Evolutionary conservation across 1,140 invertebrate species (phyloP).

Genomic region (Cotesia vestalis): DNA sequence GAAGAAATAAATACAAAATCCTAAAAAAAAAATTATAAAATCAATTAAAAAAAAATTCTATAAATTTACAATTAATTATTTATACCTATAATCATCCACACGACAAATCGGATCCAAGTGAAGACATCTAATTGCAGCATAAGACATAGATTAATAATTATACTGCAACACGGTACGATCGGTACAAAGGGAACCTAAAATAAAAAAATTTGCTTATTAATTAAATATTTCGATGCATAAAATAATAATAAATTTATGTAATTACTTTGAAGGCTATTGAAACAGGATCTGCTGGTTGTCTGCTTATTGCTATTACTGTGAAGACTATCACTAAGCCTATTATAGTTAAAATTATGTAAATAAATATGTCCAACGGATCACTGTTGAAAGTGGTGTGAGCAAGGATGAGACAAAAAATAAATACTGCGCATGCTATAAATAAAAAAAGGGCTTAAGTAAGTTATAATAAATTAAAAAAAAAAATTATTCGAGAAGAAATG

Average conservation of each 20-base stretch:
- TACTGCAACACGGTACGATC: conserved; percentile 81
- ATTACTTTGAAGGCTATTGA: conserved; percentile 13
- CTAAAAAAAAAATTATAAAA: conserved; percentile 46
- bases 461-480: conserved; percentile 46
- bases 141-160: conserved; percentile 86
- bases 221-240: background rate
- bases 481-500: conserved; percentile 1
- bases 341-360: background rate
- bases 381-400: conserved; percentile 3
- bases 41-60: background rate
- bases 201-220: background rate
- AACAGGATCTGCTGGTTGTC: conserved; percentile 21
- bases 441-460: conserved; percentile 32
- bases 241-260: conserved; percentile 10
- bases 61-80: conserved; percentile 8
- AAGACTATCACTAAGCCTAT: background rate
- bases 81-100: conserved; percentile 80
- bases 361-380: background rate
- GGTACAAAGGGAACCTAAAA: conserved; percentile 85
- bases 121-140: conserved; percentile 84
- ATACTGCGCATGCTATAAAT: conserved; percentile 53
- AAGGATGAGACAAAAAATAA: conserved; percentile 45
- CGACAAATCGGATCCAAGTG: conserved; percentile 85
- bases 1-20: conserved; percentile 65
- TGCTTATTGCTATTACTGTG: conserved; percentile 4